Conservation (phyloP, 2,113 vertebrate species). For the Ctenomys sociabilis region DNA sequence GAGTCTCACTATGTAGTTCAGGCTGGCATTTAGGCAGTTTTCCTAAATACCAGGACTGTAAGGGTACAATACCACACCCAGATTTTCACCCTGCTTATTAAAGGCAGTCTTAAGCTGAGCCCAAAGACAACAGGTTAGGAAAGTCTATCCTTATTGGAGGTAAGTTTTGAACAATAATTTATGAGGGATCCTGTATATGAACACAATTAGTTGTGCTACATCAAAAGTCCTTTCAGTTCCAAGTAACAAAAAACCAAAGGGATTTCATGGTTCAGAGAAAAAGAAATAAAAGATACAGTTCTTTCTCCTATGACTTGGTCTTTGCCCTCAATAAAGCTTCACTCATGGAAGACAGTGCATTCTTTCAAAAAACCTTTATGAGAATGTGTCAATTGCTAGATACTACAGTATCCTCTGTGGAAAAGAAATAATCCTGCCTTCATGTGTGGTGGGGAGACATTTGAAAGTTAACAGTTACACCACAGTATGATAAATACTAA, state of each 20-base stretch:
- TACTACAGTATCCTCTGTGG: background rate
- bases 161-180: constrained; percentile 20
- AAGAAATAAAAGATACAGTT: background rate
- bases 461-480: constrained; percentile 57
- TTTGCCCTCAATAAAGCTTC: constrained; percentile 17
- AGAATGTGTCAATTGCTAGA: background rate
- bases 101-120: constrained; percentile 1
- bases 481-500: constrained; percentile 56
- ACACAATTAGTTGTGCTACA: constrained; percentile 11
- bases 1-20: background rate
- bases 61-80: background rate
- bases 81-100: background rate
- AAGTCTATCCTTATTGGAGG: background rate
- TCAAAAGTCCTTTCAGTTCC: constrained; percentile 35
- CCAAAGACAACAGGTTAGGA: background rate
- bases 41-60: background rate
- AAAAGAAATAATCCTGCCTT: constrained; percentile 29
- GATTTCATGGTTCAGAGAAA: background rate
- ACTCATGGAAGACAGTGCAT: constrained; percentile 6
- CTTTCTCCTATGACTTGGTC: background rate
- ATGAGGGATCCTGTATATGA: background rate
- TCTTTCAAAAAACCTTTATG: constrained; percentile 49
- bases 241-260: constrained; percentile 54
- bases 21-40: background rate
- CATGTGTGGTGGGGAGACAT: background rate